A percentile compares a stretch with the other conserved stretches of the same genome.
Evolutionary conservation across 2,888 invertebrate genomes (phyloP).

Genomic region (Lacanobia wlatinum): DNA sequence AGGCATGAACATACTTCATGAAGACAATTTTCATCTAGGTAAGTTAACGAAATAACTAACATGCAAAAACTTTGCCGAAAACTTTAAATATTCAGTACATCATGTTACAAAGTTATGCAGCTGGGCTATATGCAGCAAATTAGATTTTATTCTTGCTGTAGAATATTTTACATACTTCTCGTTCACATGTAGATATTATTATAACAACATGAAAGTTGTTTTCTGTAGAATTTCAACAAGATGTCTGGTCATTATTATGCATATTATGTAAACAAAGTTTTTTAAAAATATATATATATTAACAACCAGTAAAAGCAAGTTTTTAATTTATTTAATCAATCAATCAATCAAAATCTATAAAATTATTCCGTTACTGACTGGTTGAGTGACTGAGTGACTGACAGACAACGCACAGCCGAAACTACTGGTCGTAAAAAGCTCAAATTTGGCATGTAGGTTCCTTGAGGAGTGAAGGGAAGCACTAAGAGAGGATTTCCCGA

Average conservation of each 20-base stretch:
- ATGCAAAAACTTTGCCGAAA: slow-evolving; percentile 27
- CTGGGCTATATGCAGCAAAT: slow-evolving; percentile 27
- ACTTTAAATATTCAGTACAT: slow-evolving; percentile 43
- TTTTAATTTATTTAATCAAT: no score
- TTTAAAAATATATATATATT: no score
- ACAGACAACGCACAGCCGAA: no score
- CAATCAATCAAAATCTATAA: no score
- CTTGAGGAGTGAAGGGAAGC: no score
- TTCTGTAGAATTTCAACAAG: slow-evolving; percentile 3
- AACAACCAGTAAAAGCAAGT: no score
- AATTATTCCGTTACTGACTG: no score
- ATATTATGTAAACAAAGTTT: no score
- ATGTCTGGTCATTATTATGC: not conserved
- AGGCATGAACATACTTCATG: not conserved
- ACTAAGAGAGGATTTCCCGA: no score
- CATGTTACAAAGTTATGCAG: slow-evolving; percentile 32
- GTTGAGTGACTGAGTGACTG: no score
- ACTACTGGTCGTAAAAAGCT: no score
- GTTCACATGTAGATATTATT: slow-evolving; percentile 10
- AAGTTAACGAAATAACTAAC: slow-evolving; percentile 19
- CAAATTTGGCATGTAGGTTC: no score
- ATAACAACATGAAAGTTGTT: slow-evolving; percentile 8
- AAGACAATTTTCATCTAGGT: not conserved
- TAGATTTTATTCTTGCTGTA: slow-evolving; percentile 35
- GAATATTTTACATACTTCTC: slow-evolving; percentile 22